Evolutionary conservation across 2,888 invertebrate species (phyloP).

Genomic region (Drosophila basisetae): DNA sequence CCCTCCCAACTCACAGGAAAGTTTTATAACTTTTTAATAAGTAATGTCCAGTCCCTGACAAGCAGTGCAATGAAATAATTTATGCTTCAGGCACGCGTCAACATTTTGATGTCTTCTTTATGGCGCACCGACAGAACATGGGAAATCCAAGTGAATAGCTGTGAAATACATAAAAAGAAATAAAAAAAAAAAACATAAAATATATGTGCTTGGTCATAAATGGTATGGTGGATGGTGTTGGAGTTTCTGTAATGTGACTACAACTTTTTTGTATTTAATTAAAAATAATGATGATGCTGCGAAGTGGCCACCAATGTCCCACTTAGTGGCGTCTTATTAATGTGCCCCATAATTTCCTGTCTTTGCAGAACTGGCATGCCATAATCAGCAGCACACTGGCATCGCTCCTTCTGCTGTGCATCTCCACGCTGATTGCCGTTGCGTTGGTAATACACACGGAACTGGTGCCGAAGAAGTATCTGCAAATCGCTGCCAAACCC

Average conservation of each 20-base stretch:
- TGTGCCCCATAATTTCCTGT: constrained; percentile 59
- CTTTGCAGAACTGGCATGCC: constrained; percentile 87
- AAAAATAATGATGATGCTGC: constrained; percentile 74
- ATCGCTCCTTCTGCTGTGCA: constrained; percentile 88
- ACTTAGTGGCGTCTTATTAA: constrained; percentile 67
- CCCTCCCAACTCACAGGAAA: constrained; percentile 19
- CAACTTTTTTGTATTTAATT: constrained; percentile 75
- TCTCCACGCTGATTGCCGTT: constrained; percentile 87
- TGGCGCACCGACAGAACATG: constrained; percentile 16
- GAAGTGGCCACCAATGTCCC: constrained; percentile 43
- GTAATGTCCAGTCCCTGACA: constrained; percentile 48
- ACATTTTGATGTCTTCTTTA: constrained; percentile 64
- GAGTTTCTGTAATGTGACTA: constrained; percentile 44
- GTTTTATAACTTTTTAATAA: constrained; percentile 74
- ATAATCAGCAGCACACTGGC: constrained; percentile 88
- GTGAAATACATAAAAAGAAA: constrained; percentile 22
- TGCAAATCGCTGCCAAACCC: constrained; percentile 67
- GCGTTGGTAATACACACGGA: constrained; percentile 85
- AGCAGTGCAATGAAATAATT: constrained; percentile 58
- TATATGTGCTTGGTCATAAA: constrained; percentile 33
- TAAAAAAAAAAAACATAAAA: constrained; percentile 1
- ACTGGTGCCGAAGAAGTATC: constrained; percentile 83
- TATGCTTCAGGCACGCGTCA: constrained; percentile 54
- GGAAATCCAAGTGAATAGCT: constrained; percentile 56
- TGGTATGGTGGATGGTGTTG: constrained; percentile 6